Evolutionary conservation across 2,113 vertebrate species (phyloP).

Genomic region (Mionectes macconnelli): DNA sequence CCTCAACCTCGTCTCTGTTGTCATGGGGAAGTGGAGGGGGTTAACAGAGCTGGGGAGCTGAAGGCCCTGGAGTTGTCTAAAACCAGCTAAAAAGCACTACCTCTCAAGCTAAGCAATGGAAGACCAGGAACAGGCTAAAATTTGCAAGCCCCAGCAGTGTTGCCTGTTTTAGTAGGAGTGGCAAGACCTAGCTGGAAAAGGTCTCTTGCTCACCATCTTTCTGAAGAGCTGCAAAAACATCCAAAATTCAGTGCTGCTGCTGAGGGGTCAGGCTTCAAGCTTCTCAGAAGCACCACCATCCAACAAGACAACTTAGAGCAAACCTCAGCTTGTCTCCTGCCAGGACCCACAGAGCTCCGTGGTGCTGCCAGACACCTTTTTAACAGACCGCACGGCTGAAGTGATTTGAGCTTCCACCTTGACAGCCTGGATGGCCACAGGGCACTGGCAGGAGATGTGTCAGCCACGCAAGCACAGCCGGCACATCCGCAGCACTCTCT

Average conservation of each 20-base stretch:
- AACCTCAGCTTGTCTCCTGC: background rate
- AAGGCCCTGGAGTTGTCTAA: background rate
- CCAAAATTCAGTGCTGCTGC: background rate
- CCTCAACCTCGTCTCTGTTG: background rate
- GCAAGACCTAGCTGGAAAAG: background rate
- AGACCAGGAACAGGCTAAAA: background rate
- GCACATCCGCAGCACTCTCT: accelerated
- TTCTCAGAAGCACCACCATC: background rate
- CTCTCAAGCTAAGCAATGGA: background rate
- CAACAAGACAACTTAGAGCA: background rate
- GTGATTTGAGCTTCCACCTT: background rate
- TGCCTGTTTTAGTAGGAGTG: background rate
- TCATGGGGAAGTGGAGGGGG: background rate
- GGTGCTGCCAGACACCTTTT: background rate
- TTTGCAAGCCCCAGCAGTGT: background rate
- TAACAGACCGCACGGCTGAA: accelerated
- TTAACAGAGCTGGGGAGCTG: background rate
- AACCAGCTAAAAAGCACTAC: background rate
- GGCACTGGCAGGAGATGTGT: background rate
- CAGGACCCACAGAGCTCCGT: background rate
- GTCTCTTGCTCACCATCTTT: background rate
- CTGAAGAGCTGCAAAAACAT: background rate
- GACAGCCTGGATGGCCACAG: accelerated
- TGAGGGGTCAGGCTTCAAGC: background rate
- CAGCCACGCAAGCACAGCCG: accelerated